These are phyloP conservation scores for Drosophila insularis DNA, from an alignment of 1,140 invertebrate species.

Conservation along the genomic window DNA sequence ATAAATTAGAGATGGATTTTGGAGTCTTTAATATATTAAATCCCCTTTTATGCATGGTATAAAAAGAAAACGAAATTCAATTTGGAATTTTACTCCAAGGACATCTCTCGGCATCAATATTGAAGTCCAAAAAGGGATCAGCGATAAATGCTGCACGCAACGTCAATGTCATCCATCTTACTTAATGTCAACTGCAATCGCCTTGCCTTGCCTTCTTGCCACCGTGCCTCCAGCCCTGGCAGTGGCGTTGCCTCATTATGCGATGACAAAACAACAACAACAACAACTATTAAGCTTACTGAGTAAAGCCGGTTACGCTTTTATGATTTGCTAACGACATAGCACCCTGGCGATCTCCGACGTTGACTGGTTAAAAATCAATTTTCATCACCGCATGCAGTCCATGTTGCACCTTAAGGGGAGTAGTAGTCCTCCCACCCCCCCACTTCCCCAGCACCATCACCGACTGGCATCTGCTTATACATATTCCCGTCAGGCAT, in stretches of 20 bases:
- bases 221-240: not conserved
- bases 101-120: constrained; percentile 61
- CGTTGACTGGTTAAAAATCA: constrained; percentile 72
- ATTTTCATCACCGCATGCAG: constrained; percentile 63
- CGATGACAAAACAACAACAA: constrained; percentile 68
- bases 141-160: constrained; percentile 76
- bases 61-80: constrained; percentile 22
- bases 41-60: not conserved
- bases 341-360: constrained; percentile 37
- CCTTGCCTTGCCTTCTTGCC: not conserved
- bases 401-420: constrained; percentile 22
- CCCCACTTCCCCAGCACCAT: too few relatives aligned
- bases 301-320: constrained; percentile 47
- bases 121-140: constrained; percentile 67
- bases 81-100: constrained; percentile 60
- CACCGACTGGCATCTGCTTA: constrained; percentile 44
- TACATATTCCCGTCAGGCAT: constrained; percentile 66
- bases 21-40: too few relatives aligned
- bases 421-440: not conserved
- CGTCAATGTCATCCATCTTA: constrained; percentile 74
- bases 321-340: constrained; percentile 79
- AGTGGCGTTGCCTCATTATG: constrained; percentile 60
- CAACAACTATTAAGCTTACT: constrained; percentile 56
- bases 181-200: constrained; percentile 73
- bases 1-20: too few relatives aligned